Percentiles rank a stretch among this genome's conserved stretches.
Evolutionary conservation across 2,113 vertebrate genomes (phyloP).

Genomic region (Athene cunicularia): DNA sequence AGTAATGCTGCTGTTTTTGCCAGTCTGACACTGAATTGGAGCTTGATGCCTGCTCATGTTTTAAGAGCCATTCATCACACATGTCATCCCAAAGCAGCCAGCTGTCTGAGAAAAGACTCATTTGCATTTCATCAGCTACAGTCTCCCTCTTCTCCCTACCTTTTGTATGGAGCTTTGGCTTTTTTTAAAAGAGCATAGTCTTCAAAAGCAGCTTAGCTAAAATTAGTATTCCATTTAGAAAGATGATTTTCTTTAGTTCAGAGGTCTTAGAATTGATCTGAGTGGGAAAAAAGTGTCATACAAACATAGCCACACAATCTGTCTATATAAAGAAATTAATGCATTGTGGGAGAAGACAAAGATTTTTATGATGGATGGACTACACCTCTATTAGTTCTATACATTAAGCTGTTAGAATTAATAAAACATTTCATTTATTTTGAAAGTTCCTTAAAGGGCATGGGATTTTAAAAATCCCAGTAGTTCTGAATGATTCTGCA

Average conservation of each 20-base stretch:
- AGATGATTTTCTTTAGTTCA: slow-evolving; percentile 75
- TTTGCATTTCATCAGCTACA: slow-evolving; percentile 89
- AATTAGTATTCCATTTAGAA: slow-evolving; percentile 77
- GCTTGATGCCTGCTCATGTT: slow-evolving; percentile 90
- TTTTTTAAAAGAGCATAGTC: slow-evolving; percentile 70
- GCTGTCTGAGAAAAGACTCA: slow-evolving; percentile 88
- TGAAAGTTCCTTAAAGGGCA: slow-evolving; percentile 49
- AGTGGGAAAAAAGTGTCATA: slow-evolving; percentile 35
- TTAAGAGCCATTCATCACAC: slow-evolving; percentile 96
- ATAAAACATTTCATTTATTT: slow-evolving; percentile 62
- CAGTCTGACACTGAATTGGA: slow-evolving; percentile 88
- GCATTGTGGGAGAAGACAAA: slow-evolving; percentile 42
- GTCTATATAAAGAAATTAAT: slow-evolving; percentile 60
- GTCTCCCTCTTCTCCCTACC: slow-evolving; percentile 68
- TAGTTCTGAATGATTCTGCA: neutral
- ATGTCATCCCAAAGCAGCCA: slow-evolving; percentile 91
- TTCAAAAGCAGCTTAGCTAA: slow-evolving; percentile 79
- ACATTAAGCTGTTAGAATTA: slow-evolving; percentile 60
- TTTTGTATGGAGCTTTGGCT: slow-evolving; percentile 74
- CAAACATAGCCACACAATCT: slow-evolving; percentile 45
- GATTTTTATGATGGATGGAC: slow-evolving; percentile 55
- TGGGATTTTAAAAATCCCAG: slow-evolving; percentile 26
- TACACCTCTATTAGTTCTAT: slow-evolving; percentile 59
- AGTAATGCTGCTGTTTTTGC: slow-evolving; percentile 81
- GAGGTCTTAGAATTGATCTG: slow-evolving; percentile 63